Percentiles rank a stretch among this genome's conserved stretches.
phyloP scores from a whole-genome alignment of 2,113 vertebrate species.

The Hemibagrus wyckioides region DNA sequence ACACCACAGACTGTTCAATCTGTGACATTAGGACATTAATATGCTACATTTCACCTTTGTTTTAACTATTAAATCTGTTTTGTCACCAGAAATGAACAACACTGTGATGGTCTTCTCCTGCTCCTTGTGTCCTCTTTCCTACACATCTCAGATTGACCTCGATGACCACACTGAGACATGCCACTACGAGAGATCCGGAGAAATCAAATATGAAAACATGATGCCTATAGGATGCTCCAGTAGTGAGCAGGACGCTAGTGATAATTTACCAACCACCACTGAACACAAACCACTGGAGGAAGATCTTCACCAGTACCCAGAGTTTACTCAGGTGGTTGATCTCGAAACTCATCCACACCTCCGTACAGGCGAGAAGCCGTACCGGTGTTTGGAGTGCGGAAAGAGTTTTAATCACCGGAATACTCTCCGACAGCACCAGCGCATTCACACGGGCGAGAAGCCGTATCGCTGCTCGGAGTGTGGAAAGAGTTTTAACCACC shows the following conservation, averaged over 20 bases:
- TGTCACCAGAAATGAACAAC: neutral
- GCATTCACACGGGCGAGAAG: conserved; percentile 1
- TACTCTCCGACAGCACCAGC: neutral
- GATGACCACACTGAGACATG: neutral
- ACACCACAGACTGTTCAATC: neutral
- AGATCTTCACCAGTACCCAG: neutral
- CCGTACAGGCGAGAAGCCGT: neutral
- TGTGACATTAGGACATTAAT: neutral
- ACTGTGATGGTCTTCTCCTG: neutral
- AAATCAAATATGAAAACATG: neutral
- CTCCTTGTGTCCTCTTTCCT: conserved; percentile 3
- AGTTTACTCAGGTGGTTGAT: neutral
- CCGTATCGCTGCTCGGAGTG: neutral
- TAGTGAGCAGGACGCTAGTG: neutral
- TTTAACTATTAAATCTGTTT: neutral
- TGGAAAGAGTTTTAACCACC: neutral
- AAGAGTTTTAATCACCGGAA: neutral
- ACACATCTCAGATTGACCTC: conserved; percentile 3
- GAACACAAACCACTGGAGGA: neutral
- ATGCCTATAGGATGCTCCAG: neutral
- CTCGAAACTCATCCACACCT: neutral
- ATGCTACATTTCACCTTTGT: neutral
- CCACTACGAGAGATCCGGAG: neutral
- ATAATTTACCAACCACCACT: neutral
- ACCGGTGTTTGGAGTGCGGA: neutral